These are phyloP conservation scores for Picathartes gymnocephalus DNA, from an alignment of 2,113 vertebrate genomes.

Conservation along the genomic window DNA sequence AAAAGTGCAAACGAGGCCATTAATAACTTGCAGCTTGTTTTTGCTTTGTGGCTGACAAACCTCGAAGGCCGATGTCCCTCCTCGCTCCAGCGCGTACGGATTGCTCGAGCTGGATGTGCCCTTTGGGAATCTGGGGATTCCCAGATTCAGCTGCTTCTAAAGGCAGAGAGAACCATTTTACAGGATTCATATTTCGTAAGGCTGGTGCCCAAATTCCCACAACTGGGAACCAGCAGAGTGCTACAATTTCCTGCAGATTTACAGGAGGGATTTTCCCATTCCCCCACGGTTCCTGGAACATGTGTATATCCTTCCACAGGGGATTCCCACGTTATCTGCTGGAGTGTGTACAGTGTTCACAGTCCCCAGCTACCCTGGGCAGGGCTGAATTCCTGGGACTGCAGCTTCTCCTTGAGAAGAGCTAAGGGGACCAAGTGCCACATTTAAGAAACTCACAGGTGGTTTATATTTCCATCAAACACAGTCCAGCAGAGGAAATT, in stretches of 20 bases:
- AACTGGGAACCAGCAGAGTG: background rate
- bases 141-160: background rate
- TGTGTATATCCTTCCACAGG: background rate
- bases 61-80: background rate
- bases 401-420: background rate
- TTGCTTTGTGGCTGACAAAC: background rate
- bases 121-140: background rate
- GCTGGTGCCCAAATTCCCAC: background rate
- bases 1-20: background rate
- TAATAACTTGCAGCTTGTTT: background rate
- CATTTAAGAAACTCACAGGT: rapidly evolving
- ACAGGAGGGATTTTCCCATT: background rate
- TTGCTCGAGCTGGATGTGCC: background rate
- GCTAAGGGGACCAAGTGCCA: background rate
- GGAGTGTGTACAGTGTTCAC: background rate
- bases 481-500: background rate
- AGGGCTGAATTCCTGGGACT: background rate
- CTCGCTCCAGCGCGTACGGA: rapidly evolving
- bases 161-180: background rate
- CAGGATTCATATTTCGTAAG: background rate
- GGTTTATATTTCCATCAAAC: background rate
- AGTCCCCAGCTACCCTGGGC: background rate
- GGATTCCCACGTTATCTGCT: background rate
- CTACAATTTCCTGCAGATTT: background rate
- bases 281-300: background rate